A percentile compares a stretch with the other conserved stretches of the same genome.
phyloP scores from a whole-genome alignment of 1,140 invertebrate genomes.

The Drosophila chauvacae region DNA sequence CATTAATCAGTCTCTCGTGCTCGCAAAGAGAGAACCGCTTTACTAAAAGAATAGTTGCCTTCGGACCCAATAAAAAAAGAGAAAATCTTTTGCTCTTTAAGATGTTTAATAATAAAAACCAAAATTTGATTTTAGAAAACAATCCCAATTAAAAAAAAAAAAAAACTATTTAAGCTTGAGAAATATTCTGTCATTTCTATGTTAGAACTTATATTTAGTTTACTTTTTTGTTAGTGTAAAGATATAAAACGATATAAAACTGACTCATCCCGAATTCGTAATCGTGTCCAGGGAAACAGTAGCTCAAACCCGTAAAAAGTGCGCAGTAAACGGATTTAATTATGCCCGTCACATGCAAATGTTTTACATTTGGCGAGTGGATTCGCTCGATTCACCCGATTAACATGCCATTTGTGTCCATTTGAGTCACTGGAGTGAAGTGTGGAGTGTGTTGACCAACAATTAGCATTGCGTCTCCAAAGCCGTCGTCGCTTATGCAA shows the following conservation, averaged over 20 bases:
- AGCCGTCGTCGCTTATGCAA: slow-evolving; percentile 38
- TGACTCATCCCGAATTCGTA: slow-evolving; percentile 40
- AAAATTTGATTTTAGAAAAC: not conserved
- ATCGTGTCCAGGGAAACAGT: slow-evolving; percentile 42
- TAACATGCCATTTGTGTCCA: slow-evolving; percentile 63
- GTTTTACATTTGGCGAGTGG: slow-evolving; percentile 66
- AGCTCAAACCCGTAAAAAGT: slow-evolving; percentile 51
- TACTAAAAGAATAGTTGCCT: too few relatives aligned
- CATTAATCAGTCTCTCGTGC: too few relatives aligned
- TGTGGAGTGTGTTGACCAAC: slow-evolving; percentile 56
- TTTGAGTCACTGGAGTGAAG: slow-evolving; percentile 20
- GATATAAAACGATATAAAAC: slow-evolving; percentile 7
- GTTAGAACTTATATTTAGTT: too few relatives aligned
- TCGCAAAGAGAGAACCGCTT: not conserved
- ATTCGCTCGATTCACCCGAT: slow-evolving; percentile 43
- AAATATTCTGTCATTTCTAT: not conserved
- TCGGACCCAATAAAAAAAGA: too few relatives aligned
- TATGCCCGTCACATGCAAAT: slow-evolving; percentile 76
- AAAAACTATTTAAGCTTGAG: not conserved
- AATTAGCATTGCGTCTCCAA: slow-evolving; percentile 51
- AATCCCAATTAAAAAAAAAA: too few relatives aligned
- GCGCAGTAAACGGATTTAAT: slow-evolving; percentile 64
- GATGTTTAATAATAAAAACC: not conserved
- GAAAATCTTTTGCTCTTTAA: not conserved
- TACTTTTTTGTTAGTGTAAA: slow-evolving; percentile 8